Conservation (phyloP, 2,888 invertebrate species). For the Pristionchus fissidentatus region DNA sequence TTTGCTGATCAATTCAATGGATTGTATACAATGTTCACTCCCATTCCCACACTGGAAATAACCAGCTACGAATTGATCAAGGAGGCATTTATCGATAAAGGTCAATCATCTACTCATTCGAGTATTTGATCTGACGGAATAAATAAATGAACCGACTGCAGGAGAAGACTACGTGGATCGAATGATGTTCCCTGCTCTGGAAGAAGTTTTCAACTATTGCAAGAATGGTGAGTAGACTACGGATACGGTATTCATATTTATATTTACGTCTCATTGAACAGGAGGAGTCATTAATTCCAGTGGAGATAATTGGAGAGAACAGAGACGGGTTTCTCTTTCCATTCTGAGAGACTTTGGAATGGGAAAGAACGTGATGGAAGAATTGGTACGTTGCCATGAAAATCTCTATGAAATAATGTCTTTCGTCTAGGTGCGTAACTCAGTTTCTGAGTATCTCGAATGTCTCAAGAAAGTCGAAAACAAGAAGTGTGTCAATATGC, state of each 20-base stretch:
- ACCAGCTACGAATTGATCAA: neutral
- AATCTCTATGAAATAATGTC: neutral
- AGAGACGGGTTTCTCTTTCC: neutral
- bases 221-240: neutral
- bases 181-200: slow-evolving; percentile 13
- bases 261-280: neutral
- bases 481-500: slow-evolving; percentile 9
- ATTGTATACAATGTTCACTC: slow-evolving; percentile 1
- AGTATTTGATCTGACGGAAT: neutral
- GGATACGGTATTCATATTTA: neutral
- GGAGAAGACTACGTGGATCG: slow-evolving; percentile 26
- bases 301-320: slow-evolving; percentile 32
- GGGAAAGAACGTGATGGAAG: slow-evolving; percentile 42
- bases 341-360: slow-evolving; percentile 31
- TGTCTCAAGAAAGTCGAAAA: neutral
- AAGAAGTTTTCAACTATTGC: slow-evolving; percentile 1
- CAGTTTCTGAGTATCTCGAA: neutral
- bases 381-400: neutral
- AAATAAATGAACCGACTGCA: neutral
- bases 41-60: neutral
- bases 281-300: slow-evolving; percentile 2
- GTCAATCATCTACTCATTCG: neutral
- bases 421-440: neutral
- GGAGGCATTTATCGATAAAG: slow-evolving; percentile 8
- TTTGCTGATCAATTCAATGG: slow-evolving; percentile 34